Percentiles rank a stretch among this genome's conserved stretches.
Conservation (phyloP, 2,888 invertebrate species). For the Drosophila limbata region DNA sequence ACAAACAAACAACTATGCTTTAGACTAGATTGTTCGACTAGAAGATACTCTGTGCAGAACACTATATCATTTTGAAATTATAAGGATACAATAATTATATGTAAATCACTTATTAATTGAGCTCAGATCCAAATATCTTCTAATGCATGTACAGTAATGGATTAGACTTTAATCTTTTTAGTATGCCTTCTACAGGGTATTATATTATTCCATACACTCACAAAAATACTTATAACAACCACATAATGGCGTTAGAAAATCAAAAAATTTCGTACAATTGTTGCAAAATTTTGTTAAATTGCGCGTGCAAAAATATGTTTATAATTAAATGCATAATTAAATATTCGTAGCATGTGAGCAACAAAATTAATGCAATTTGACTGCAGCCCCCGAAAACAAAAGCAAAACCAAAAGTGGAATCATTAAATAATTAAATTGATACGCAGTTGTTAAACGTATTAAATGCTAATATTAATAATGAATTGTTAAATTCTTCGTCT, state of each 20-base stretch:
- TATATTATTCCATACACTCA: slow-evolving; percentile 1
- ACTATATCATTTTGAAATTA: too few species aligned
- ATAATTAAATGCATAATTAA: slow-evolving; percentile 49
- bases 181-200: neutral
- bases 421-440: slow-evolving; percentile 40
- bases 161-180: neutral
- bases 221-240: neutral
- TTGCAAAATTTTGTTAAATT: slow-evolving; percentile 53
- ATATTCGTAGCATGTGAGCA: slow-evolving; percentile 32
- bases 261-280: slow-evolving; percentile 31
- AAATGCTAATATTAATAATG: slow-evolving; percentile 42
- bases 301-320: slow-evolving; percentile 51
- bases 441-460: slow-evolving; percentile 30
- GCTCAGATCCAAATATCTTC: neutral
- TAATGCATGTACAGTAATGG: neutral
- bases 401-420: slow-evolving; percentile 22
- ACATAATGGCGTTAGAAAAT: slow-evolving; percentile 24
- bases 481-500: slow-evolving; percentile 37
- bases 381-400: slow-evolving; percentile 5
- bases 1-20: slow-evolving; percentile 4
- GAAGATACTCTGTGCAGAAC: neutral
- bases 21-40: neutral
- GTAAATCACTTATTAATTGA: too few species aligned
- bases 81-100: neutral
- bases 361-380: slow-evolving; percentile 42